Evolutionary conservation across 2,797 vertebrate genomes (phyloP).

Genomic region (Fistularia commersonii): DNA sequence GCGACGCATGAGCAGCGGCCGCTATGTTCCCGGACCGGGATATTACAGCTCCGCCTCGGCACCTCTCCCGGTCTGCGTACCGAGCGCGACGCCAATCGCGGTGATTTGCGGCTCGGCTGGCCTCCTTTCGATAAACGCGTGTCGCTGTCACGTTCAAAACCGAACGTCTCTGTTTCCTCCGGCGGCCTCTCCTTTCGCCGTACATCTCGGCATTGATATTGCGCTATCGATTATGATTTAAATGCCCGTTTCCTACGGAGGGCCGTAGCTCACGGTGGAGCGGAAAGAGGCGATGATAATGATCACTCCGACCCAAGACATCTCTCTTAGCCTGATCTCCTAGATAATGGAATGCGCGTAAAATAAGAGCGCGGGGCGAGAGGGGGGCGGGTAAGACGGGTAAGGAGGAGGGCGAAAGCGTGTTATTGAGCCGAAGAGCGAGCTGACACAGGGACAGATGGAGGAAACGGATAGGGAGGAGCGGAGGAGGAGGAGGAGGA

Average conservation of each 20-base stretch:
- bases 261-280: constrained; percentile 61
- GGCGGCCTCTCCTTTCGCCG: constrained; percentile 58
- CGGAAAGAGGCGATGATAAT: constrained; percentile 66
- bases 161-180: constrained; percentile 27
- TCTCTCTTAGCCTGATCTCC: constrained; percentile 61
- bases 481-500: constrained; percentile 37
- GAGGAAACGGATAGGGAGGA: constrained; percentile 48
- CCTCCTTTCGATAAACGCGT: constrained; percentile 46
- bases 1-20: background rate
- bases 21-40: background rate
- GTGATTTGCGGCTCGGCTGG: constrained; percentile 29
- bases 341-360: constrained; percentile 69
- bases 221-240: constrained; percentile 77
- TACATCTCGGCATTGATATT: constrained; percentile 62
- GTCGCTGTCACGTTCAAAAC: constrained; percentile 33
- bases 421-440: constrained; percentile 63
- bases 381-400: constrained; percentile 31
- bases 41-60: constrained; percentile 9
- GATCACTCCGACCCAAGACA: constrained; percentile 61
- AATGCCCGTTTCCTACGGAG: constrained; percentile 68
- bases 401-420: constrained; percentile 49
- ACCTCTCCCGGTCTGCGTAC: constrained; percentile 2
- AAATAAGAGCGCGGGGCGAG: constrained; percentile 56
- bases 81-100: constrained; percentile 35
- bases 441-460: constrained; percentile 57